Base-by-base conservation (phyloP, 2,888 invertebrate species). In the Brassicogethes aeneus region DNA sequence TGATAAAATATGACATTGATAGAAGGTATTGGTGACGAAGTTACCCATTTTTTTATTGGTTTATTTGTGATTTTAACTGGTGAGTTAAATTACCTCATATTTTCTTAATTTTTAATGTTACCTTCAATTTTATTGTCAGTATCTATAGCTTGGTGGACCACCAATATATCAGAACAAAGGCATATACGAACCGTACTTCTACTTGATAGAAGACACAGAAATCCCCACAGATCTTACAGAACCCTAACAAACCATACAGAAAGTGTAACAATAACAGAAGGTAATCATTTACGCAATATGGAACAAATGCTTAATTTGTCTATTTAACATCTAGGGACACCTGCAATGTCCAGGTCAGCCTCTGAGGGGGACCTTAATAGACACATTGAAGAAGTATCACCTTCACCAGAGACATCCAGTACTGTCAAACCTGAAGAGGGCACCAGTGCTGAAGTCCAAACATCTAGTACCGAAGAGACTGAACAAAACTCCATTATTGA, bases 1-100 rank as follows among this genome's bases (percentile, higher is more conserved):
- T 32, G 32, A 10, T 43, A 41, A 40, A 53, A 42, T 57, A 85
- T 86, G 85, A 71, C 83, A 53, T 69, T 87, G 58, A 84, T 88
- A 54, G 86, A 87, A 63, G 88, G 88, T 35, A 73, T 90, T 42
- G 88, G 88, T 15, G 86, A 88, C 68, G 89, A 89, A 72, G 87
- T 90, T 45, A 76, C 82, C 36, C 76, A 86, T 59, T 82, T 79
- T 58, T 74, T 87, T 59, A 72, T 80, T 37, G 69, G 76, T 15
- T 67, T 83, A 43, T 61, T 82, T 16, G 61, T 77, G 17, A 48
- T 77, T 41, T 37, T 57, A 38, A 52, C 68, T 34, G 65, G 68
- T 68, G 57, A 61, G 59, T 66, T 34, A n/a, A n/a, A 32, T 32
- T 12, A 10, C 14, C 12, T 10, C 32, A 32, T 13, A 10, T 23